These are phyloP conservation scores for Aradophagus sp. DNA, from an alignment of 1,140 invertebrate species.

Conservation along the genomic window DNA sequence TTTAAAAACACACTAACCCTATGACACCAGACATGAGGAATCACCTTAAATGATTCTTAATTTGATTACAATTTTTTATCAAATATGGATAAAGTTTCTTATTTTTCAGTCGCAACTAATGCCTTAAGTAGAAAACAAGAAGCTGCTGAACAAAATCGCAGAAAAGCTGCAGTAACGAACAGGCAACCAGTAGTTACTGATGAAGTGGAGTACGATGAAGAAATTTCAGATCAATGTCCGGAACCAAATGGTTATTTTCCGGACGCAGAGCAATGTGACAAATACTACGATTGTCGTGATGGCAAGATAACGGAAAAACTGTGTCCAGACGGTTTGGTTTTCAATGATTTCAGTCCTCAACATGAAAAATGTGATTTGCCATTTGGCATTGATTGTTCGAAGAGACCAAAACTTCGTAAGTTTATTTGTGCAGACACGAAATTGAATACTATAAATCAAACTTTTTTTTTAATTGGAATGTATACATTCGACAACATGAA, in stretches of 20 bases:
- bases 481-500: no score
- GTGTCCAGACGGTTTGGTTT: slow-evolving; percentile 93
- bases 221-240: slow-evolving; percentile 81
- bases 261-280: slow-evolving; percentile 91
- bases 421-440: slow-evolving; percentile 47
- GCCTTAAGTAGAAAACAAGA: slow-evolving; percentile 69
- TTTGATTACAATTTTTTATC: no score
- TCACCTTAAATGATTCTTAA: no score
- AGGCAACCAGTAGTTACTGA: slow-evolving; percentile 35
- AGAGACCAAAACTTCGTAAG: slow-evolving; percentile 87
- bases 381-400: slow-evolving; percentile 88
- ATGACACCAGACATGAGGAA: no score
- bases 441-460: no score
- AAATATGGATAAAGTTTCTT: background rate
- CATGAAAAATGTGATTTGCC: slow-evolving; percentile 92
- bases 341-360: slow-evolving; percentile 87
- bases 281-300: slow-evolving; percentile 89
- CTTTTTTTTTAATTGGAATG: no score
- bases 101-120: slow-evolving; percentile 58
- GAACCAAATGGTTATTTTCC: slow-evolving; percentile 89
- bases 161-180: slow-evolving; percentile 55
- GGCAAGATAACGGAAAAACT: slow-evolving; percentile 84
- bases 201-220: slow-evolving; percentile 61
- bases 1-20: no score
- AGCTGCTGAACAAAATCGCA: slow-evolving; percentile 65